These are phyloP conservation scores for Zootoca vivipara DNA, from an alignment of 2,113 vertebrate species.

Conservation along the genomic window DNA sequence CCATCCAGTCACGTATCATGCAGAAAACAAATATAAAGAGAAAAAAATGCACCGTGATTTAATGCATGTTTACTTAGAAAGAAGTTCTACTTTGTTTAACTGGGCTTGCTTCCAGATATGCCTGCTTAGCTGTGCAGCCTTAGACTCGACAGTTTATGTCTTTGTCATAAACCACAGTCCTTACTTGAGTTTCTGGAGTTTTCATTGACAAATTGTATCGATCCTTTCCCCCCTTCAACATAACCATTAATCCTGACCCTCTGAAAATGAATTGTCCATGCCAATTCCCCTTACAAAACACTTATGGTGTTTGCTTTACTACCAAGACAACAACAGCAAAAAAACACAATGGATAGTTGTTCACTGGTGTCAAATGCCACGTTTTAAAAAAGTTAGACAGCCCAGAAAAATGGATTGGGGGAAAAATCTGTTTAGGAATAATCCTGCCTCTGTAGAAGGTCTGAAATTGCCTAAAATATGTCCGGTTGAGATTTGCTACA, in stretches of 20 bases:
- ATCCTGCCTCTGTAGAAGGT: conserved; percentile 50
- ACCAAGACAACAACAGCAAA: not conserved
- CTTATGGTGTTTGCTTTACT: not conserved
- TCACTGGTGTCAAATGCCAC: conserved; percentile 5
- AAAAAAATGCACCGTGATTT: not conserved
- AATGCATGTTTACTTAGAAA: not conserved
- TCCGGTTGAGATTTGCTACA: conserved; percentile 54
- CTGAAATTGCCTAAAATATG: conserved; percentile 44
- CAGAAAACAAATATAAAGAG: not conserved
- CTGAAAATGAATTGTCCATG: not conserved
- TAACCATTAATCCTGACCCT: not conserved
- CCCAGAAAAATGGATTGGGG: not conserved
- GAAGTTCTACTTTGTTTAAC: not conserved
- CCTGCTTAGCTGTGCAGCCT: not conserved
- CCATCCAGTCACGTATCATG: conserved; percentile 3
- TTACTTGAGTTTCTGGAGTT: not conserved
- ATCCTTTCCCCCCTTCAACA: not conserved
- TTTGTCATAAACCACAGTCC: not conserved
- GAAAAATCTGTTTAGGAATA: not conserved
- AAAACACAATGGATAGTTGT: not conserved
- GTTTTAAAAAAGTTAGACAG: conserved; percentile 1
- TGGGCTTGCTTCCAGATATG: not conserved
- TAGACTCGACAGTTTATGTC: not conserved
- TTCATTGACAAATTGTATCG: not conserved
- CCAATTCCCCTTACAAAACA: not conserved